Percentiles rank a stretch among this genome's conserved stretches.
Conservation (phyloP, 2,797 vertebrate species). For the Helostoma temminkii region DNA sequence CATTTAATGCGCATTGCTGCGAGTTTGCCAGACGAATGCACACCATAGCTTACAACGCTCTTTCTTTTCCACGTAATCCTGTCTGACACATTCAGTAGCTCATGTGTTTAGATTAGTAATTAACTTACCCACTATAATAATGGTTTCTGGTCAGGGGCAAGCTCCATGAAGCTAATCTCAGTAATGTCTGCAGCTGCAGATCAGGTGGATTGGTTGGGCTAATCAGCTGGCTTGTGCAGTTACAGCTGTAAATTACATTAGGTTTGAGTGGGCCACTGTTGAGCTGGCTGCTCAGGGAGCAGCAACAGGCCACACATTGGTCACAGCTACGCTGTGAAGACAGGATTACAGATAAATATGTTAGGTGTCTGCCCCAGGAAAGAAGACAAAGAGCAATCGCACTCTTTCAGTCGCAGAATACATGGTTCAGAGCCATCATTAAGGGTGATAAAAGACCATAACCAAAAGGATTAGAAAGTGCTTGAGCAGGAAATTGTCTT, state of each 20-base stretch:
- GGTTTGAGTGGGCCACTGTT: constrained; percentile 69
- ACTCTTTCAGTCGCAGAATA: constrained; percentile 58
- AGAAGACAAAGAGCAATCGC: constrained; percentile 73
- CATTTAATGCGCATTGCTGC: constrained; percentile 2
- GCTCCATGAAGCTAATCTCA: constrained; percentile 65
- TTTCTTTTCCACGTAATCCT: constrained; percentile 26
- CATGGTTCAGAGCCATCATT: constrained; percentile 71
- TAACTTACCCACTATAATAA: constrained; percentile 43
- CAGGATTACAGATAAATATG: constrained; percentile 83
- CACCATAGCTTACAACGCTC: constrained; percentile 1
- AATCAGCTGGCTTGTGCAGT: constrained; percentile 73
- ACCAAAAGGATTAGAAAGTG: constrained; percentile 75
- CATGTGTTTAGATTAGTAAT: constrained; percentile 52
- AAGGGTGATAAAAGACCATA: constrained; percentile 73
- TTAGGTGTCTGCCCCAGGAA: constrained; percentile 77
- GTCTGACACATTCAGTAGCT: constrained; percentile 35
- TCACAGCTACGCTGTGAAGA: constrained; percentile 75
- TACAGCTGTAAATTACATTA: constrained; percentile 80
- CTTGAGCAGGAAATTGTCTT: constrained; percentile 73
- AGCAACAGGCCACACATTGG: constrained; percentile 76
- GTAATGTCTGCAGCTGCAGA: constrained; percentile 75
- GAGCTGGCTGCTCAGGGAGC: constrained; percentile 70
- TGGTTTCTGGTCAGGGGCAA: constrained; percentile 56
- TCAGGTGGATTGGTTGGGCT: constrained; percentile 79
- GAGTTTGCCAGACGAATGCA: constrained; percentile 12